Conservation (phyloP, 1,140 invertebrate species). For the Drosophila trapezifrons region DNA sequence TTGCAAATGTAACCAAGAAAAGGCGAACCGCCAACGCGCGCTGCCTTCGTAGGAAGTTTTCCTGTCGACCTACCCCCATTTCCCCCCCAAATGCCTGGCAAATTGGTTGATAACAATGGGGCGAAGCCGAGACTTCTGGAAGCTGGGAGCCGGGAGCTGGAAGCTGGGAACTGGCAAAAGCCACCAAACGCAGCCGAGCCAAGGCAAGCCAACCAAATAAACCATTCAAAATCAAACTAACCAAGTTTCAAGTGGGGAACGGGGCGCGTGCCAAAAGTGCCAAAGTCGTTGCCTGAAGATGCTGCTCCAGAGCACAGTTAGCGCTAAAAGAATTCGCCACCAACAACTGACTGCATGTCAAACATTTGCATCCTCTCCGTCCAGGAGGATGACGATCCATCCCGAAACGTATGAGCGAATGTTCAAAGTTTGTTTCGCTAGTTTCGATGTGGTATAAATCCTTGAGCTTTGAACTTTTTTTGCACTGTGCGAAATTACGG, state of each 20-base stretch:
- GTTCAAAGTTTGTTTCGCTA: slow-evolving; percentile 67
- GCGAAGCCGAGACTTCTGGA: slow-evolving; percentile 9
- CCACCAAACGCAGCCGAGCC: slow-evolving; percentile 25
- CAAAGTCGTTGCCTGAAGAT: slow-evolving; percentile 67
- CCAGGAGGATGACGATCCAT: slow-evolving; percentile 42
- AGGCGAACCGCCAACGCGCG: slow-evolving; percentile 50
- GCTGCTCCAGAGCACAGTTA: slow-evolving; percentile 38
- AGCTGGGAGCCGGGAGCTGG: slow-evolving; percentile 8
- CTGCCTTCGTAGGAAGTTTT: slow-evolving; percentile 37
- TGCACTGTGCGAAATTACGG: slow-evolving; percentile 23
- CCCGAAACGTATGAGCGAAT: slow-evolving; percentile 64
- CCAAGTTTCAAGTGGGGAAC: slow-evolving; percentile 60
- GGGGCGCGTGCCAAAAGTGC: slow-evolving; percentile 65
- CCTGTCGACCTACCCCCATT: slow-evolving; percentile 21
- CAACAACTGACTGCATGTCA: slow-evolving; percentile 47
- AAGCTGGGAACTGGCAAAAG: slow-evolving; percentile 1
- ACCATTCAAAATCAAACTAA: slow-evolving; percentile 75
- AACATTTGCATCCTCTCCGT: slow-evolving; percentile 57
- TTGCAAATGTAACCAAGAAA: slow-evolving; percentile 65
- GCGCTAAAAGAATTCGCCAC: slow-evolving; percentile 45
- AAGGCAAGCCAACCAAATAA: slow-evolving; percentile 61
- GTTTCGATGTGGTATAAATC: slow-evolving; percentile 69
- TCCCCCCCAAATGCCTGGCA: slow-evolving; percentile 35
- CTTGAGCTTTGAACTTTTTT: slow-evolving; percentile 71
- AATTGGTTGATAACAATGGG: slow-evolving; percentile 73